A percentile compares a stretch with the other conserved stretches of the same genome.
phyloP scores from a whole-genome alignment of 2,113 vertebrate species.

The Psephotus haematonotus region DNA sequence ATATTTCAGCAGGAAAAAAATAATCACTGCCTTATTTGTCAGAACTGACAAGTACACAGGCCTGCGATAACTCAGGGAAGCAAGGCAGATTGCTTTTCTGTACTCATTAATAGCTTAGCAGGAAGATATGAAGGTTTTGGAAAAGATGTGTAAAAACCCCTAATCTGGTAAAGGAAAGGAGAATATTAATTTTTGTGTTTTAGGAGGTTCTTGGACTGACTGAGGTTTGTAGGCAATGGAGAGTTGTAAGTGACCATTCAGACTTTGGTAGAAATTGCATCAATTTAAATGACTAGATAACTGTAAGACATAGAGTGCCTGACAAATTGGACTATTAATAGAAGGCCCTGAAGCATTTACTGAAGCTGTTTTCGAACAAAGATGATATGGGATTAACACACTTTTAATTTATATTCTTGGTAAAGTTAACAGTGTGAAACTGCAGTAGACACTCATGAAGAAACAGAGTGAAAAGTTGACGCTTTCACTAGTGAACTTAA shows the following conservation, averaged over 20 bases:
- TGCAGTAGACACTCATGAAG: fast-evolving
- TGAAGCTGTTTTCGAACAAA: background rate
- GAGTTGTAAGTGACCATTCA: background rate
- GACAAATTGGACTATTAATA: background rate
- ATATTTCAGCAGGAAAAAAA: background rate
- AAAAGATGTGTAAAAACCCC: background rate
- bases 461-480: background rate
- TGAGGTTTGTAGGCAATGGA: background rate
- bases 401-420: background rate
- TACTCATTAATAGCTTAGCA: background rate
- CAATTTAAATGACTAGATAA: background rate
- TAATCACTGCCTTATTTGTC: background rate
- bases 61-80: background rate
- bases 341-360: background rate
- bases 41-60: background rate
- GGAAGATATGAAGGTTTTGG: background rate
- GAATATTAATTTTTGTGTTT: background rate
- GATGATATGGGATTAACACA: background rate
- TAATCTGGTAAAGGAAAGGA: background rate
- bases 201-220: background rate
- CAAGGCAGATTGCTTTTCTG: background rate
- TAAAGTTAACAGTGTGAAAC: background rate
- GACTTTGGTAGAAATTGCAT: background rate
- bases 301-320: background rate
- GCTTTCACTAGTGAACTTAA: background rate